These are phyloP conservation scores for Rhabdophis nuchalis DNA, from an alignment of 2,797 vertebrate genomes.

Conservation along the genomic window DNA sequence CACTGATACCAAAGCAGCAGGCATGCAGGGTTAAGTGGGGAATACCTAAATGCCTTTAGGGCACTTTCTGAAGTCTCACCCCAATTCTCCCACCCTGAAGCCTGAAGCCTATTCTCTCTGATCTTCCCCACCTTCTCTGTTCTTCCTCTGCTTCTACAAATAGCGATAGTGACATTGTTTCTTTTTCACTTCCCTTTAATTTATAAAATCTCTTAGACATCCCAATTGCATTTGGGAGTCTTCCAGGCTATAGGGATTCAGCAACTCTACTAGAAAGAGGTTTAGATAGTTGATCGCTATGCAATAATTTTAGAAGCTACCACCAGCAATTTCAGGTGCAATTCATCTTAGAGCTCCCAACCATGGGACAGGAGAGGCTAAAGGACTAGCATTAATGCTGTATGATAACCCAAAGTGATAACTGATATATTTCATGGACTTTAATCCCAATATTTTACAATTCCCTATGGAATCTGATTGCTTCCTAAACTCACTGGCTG, in stretches of 20 bases:
- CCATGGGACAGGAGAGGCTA: not conserved
- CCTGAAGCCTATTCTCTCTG: not conserved
- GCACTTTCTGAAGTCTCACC: not conserved
- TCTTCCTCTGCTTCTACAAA: not conserved
- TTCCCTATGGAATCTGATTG: slow-evolving; percentile 16
- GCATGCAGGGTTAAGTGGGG: not conserved
- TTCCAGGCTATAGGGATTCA: not conserved
- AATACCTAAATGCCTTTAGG: not conserved
- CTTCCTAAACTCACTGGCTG: slow-evolving; percentile 45
- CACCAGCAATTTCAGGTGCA: not conserved
- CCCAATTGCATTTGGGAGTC: not conserved
- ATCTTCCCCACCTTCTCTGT: not conserved
- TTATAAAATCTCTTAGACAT: not conserved
- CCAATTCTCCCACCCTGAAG: not conserved
- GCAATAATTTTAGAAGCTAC: not conserved
- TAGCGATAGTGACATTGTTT: not conserved
- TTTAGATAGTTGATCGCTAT: not conserved
- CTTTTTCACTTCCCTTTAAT: not conserved
- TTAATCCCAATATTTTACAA: slow-evolving; percentile 53
- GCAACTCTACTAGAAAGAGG: not conserved
- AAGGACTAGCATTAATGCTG: not conserved
- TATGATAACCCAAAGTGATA: slow-evolving; percentile 31
- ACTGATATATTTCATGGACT: slow-evolving; percentile 18
- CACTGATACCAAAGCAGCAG: not conserved
- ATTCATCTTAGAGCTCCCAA: not conserved